Evolutionary conservation across 2,113 vertebrate genomes (phyloP).

Genomic region (Balaeniceps rex): DNA sequence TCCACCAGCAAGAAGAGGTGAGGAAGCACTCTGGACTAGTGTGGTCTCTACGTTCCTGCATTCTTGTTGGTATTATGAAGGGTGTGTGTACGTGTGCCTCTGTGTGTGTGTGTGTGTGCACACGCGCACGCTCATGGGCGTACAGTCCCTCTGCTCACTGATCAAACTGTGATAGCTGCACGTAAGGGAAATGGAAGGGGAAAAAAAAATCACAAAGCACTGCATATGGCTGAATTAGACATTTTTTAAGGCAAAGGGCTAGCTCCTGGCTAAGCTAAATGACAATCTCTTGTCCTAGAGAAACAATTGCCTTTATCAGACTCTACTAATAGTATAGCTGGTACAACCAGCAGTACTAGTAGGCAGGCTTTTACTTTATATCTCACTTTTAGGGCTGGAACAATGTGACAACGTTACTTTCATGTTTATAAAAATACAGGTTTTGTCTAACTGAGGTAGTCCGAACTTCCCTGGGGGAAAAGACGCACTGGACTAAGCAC

Average conservation of each 20-base stretch:
- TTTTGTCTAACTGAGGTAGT: neutral
- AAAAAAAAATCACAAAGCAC: neutral
- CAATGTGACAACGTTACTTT: neutral
- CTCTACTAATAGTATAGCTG: neutral
- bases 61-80: neutral
- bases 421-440: neutral
- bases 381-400: neutral
- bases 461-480: neutral
- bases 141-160: neutral
- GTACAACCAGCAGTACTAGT: neutral
- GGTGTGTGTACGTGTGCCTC: accelerated
- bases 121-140: too few species aligned
- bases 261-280: neutral
- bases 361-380: neutral
- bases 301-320: neutral
- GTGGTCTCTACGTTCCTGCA: neutral
- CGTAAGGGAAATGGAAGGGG: neutral
- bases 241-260: neutral
- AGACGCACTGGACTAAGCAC: neutral
- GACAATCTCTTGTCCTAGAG: neutral
- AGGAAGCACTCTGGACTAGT: neutral
- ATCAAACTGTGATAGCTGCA: neutral
- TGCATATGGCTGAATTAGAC: neutral
- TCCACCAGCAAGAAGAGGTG: neutral
- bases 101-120: too few species aligned